Base-by-base conservation (phyloP, 2,797 vertebrate species). In the Ciconia nigra region DNA sequence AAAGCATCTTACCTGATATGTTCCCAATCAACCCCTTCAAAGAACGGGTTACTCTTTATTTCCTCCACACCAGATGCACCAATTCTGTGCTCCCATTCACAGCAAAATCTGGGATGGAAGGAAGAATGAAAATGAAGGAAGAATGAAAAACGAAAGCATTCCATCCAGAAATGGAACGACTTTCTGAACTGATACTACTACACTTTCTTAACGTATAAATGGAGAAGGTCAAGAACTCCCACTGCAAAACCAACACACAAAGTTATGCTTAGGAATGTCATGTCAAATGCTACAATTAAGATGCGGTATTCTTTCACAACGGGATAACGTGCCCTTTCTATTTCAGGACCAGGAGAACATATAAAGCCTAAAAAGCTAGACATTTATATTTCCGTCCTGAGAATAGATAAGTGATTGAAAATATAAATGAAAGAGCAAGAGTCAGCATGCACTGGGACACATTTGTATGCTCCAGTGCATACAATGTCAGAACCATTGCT, bases 11-110 rank as follows among this genome's bases (percentile, higher is more conserved):
- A 99, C 99, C 99, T 99, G 98, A 99, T 99, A 90, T 99, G 99
- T 96, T 99, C 99, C 96, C 99, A 99, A 97, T 99, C 99, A 97
- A 99, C 99, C 10, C 98, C 99, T 98, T 99, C 99, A 98, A 99
- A 99, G 98, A 99, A 99, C 52, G 98, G 97, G 80, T 99, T 99
- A 97, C 98, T 98, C 97, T 99, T 99, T 90, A 99, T 99, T 97
- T 99, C 99, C 97, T 99, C 99, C 92, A 99, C 99, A 66, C 99
- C 98, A 51, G 97, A 96, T 59, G 99, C 99, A 89, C 99, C 99
- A 84, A 99, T 98, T 98, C 99, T 98, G 96, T 99, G 98, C 96
- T 99, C 99, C 98, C 99, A 99, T 97, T 99, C 99, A 98, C 99
- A 99, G 98, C 99, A 99, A 98, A 99, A 99, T 97, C 99, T 99